Percentiles rank a stretch among this genome's conserved stretches.
These are phyloP conservation scores for Nannospalax galili DNA, from an alignment of 2,113 vertebrate species.

Conservation along the genomic window DNA sequence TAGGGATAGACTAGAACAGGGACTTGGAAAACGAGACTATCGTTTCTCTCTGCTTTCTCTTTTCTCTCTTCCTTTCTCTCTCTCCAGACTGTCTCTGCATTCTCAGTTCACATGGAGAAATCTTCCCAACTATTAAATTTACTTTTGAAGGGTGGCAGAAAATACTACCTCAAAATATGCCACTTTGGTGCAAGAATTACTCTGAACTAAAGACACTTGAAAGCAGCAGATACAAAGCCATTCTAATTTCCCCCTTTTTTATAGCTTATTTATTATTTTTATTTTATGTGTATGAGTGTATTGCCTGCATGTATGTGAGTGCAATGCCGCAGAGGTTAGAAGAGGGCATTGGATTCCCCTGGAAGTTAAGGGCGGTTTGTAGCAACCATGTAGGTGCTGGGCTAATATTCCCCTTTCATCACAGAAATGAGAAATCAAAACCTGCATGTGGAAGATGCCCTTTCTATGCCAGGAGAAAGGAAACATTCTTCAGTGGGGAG, in stretches of 20 bases:
- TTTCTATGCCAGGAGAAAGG: background rate
- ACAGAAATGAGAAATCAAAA: background rate
- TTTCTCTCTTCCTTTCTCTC: background rate
- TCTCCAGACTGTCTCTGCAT: background rate
- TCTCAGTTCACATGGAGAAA: background rate
- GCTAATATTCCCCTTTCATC: too few species aligned
- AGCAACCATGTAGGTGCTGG: too few species aligned
- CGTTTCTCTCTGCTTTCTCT: background rate
- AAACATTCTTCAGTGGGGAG: background rate
- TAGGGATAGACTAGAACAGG: background rate
- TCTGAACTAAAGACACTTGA: background rate
- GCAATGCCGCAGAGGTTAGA: too few species aligned
- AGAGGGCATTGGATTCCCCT: too few species aligned
- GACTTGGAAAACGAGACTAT: background rate
- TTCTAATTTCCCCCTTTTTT: background rate
- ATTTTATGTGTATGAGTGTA: too few species aligned
- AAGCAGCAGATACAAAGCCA: background rate
- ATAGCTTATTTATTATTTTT: too few species aligned
- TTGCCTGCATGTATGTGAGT: too few species aligned
- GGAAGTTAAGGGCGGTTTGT: too few species aligned
- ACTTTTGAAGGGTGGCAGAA: background rate
- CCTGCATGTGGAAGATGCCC: background rate
- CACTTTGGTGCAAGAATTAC: background rate
- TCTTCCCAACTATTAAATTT: conserved; percentile 4
- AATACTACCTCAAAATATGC: too few species aligned